Base-by-base conservation (phyloP, 2,888 invertebrate species). In the Drosophila yooni region DNA sequence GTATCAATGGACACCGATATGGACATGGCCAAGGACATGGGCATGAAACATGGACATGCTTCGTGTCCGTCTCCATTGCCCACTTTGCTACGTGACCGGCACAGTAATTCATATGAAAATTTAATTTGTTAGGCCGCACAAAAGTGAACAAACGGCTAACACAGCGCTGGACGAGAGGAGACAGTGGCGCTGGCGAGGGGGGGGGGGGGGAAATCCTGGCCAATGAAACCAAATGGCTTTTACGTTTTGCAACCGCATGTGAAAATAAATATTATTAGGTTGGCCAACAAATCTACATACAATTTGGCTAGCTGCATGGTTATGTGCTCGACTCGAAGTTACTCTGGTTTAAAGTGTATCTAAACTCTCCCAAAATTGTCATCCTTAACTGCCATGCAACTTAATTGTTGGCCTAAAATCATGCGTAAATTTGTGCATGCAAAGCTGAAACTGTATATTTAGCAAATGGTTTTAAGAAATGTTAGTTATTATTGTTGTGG, bases 51-150 rank as follows among this genome's bases (percentile, higher is more conserved):
- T 68, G 57, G 48, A 40, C 38, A 25, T 56, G 67, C 63, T 29
- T 68, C 53, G 50, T 63, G 59, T 46, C 56, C 38, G 46, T 56
- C 58, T 63, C 67, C 74, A 64, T 61, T 60, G 61, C 64, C 58
- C 74, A 74, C 65, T 65, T 65, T 52, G 53, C 69, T 83, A 89
- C 89, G 86, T 87, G 88, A 87, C 89, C 88, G 76, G 88, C 83
- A 89, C 79, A 79, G 85, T 81, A 86, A 86, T 86, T 89, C 86
- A 80, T 85, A 87, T 87, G 88, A 87, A 87, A 87, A 87, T 87
- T 87, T 87, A 87, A 87, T 87, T 87, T 87, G 89, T 86, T 81
- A 62, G 75, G 65, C 70, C 60, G 59, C 33, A 65, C 80, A 73
- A 62, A 61, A 73, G 62, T 40, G 56, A 58, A 29, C 48, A 51